These are phyloP conservation scores for Tinamus guttatus DNA, from an alignment of 2,113 vertebrate genomes.

Conservation along the genomic window DNA sequence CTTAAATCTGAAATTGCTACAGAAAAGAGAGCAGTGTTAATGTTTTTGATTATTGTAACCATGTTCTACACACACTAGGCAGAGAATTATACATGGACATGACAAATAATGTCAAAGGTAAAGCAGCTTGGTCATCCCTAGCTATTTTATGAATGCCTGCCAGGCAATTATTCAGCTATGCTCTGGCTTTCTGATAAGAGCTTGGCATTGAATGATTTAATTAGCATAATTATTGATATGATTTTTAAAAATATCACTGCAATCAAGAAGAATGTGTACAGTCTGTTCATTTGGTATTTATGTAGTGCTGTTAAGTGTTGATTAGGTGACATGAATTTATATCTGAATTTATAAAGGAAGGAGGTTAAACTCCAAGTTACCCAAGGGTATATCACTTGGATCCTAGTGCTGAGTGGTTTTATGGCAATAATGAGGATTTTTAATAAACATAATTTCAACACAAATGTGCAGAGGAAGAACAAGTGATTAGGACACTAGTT, in stretches of 20 bases:
- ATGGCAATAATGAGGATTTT: not conserved
- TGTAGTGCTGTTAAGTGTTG: constrained; percentile 67
- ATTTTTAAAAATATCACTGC: constrained; percentile 76
- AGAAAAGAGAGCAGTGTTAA: not conserved
- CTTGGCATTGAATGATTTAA: constrained; percentile 71
- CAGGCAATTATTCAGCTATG: constrained; percentile 54
- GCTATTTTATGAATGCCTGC: constrained; percentile 3
- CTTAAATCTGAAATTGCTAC: not conserved
- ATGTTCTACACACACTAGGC: not conserved
- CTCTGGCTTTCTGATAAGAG: constrained; percentile 53
- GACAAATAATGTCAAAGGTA: not conserved
- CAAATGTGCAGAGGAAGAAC: not conserved
- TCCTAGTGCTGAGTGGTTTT: not conserved
- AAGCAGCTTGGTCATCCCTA: not conserved
- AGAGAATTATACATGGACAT: not conserved
- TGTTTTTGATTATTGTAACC: not conserved
- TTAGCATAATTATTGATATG: constrained; percentile 79
- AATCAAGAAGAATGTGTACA: constrained; percentile 72
- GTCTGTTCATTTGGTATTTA: constrained; percentile 70
- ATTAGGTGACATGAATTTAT: constrained; percentile 67
- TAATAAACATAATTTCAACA: not conserved
- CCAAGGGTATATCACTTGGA: not conserved
- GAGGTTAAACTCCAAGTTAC: not conserved
- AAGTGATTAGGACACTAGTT: not conserved
- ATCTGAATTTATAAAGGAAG: not conserved